Conservation (phyloP, 2,797 vertebrate genomes). For the Cyclura pinguis region DNA sequence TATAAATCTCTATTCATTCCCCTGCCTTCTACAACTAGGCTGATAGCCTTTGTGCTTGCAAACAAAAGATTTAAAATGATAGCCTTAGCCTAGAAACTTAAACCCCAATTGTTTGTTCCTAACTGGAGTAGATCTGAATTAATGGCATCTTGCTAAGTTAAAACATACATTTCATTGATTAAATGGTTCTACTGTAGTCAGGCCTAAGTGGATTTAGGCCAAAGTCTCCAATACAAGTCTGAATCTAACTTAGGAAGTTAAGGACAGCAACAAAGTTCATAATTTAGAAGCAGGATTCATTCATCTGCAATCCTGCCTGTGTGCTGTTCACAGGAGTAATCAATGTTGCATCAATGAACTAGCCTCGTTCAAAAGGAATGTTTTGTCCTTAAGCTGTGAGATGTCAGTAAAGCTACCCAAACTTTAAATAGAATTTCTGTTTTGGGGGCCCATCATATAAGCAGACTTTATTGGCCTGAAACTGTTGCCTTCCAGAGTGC, state of each 20-base stretch:
- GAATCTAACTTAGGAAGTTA: neutral
- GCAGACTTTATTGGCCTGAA: rapidly evolving
- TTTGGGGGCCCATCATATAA: neutral
- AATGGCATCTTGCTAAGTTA: too few relatives aligned
- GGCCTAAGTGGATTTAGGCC: too few relatives aligned
- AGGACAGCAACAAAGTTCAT: neutral
- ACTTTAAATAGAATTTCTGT: neutral
- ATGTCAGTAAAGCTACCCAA: constrained; percentile 7
- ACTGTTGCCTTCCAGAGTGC: neutral
- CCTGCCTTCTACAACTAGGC: neutral
- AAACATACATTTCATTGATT: too few relatives aligned
- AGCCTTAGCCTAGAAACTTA: neutral
- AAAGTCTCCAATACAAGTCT: neutral
- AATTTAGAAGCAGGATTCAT: neutral
- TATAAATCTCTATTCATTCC: neutral
- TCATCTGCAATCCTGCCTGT: neutral
- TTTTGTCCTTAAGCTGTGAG: constrained; percentile 1
- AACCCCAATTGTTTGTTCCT: too few relatives aligned
- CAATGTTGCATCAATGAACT: constrained; percentile 10
- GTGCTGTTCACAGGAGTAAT: neutral
- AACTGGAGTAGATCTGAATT: too few relatives aligned
- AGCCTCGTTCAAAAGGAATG: constrained; percentile 7
- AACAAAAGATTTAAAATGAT: neutral
- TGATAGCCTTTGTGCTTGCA: neutral
- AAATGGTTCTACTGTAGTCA: too few relatives aligned